Evolutionary conservation across 35 echinoderm and acorn worm species (phyloP).

Genomic region (Heliocidaris erythrogramma): DNA sequence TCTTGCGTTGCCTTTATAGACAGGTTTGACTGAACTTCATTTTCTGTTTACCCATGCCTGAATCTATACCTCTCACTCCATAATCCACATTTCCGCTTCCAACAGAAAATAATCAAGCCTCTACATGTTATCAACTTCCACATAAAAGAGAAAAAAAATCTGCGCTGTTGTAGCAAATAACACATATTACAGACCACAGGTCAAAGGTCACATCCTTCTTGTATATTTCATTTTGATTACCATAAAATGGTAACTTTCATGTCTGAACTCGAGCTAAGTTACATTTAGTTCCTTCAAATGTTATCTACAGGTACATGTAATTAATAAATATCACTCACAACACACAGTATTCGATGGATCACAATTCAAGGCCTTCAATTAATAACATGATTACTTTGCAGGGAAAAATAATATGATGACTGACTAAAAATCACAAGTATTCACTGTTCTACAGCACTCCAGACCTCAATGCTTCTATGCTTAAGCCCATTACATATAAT

Average conservation of each 20-base stretch:
- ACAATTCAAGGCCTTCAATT: not conserved
- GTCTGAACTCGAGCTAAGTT: not conserved
- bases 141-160: too few species aligned
- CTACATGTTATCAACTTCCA: too few species aligned
- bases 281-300: not conserved
- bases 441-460: not conserved
- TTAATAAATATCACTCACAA: slow-evolving; percentile 13
- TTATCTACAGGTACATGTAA: not conserved
- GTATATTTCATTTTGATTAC: not conserved
- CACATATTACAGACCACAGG: not conserved
- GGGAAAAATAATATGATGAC: not conserved
- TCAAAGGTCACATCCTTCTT: not conserved
- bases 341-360: not conserved
- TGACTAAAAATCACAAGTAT: not conserved
- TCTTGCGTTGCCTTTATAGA: too few species aligned
- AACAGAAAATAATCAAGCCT: too few species aligned
- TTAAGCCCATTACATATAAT: not conserved
- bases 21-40: too few species aligned
- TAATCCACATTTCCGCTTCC: too few species aligned
- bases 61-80: too few species aligned
- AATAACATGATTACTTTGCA: not conserved
- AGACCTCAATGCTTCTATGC: not conserved
- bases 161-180: too few species aligned
- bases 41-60: too few species aligned
- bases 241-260: not conserved